phyloP scores from a whole-genome alignment of 2,113 vertebrate genomes.

The Indicator maculatus region DNA sequence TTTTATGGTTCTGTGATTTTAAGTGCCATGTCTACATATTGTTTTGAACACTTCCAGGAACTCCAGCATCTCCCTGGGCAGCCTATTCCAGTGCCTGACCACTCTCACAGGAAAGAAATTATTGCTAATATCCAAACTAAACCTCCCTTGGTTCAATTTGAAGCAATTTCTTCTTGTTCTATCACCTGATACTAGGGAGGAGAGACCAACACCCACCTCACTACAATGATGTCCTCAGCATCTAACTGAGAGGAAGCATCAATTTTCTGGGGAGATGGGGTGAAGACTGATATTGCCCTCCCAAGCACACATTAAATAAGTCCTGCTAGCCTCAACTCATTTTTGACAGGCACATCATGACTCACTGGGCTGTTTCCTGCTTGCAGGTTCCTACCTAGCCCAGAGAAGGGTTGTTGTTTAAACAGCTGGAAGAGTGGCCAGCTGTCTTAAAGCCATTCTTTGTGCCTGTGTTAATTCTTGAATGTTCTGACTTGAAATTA shows the following conservation, averaged over 20 bases:
- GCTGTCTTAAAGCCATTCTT: background rate
- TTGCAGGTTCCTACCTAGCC: background rate
- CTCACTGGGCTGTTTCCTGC: background rate
- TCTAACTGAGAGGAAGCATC: background rate
- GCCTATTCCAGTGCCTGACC: too few species aligned
- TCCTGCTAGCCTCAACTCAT: accelerated
- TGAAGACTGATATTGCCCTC: background rate
- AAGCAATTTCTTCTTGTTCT: too few species aligned
- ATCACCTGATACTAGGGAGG: too few species aligned
- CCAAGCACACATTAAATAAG: background rate
- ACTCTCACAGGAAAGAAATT: too few species aligned
- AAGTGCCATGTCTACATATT: too few species aligned
- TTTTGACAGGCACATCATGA: background rate
- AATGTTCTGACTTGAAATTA: background rate
- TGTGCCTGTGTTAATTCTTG: background rate
- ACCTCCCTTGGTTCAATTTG: too few species aligned
- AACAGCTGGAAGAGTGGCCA: background rate
- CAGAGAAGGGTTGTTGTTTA: background rate
- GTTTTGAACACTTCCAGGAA: too few species aligned
- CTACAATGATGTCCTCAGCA: background rate
- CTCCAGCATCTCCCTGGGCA: too few species aligned
- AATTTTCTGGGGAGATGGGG: accelerated
- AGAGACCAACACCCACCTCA: too few species aligned
- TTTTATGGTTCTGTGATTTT: too few species aligned
- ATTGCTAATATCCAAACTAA: too few species aligned